Evolutionary conservation across 92 coral and sea anemone genomes (phyloP).

Genomic region (Bergia puertoricense): DNA sequence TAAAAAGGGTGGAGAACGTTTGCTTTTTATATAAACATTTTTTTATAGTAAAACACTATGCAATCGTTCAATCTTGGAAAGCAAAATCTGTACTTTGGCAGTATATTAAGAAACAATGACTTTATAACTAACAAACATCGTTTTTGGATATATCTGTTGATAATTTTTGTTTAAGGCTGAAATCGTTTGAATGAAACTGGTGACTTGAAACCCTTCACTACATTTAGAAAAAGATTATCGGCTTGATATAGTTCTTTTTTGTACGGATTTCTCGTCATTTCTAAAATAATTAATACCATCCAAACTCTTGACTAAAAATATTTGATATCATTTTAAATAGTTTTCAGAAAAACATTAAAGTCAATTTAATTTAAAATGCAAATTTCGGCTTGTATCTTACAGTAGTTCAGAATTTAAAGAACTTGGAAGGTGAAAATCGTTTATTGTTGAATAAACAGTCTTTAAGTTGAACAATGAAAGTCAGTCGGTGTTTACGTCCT

Average conservation of each 20-base stretch:
- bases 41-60: too few species aligned
- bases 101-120: background rate
- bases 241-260: too few species aligned
- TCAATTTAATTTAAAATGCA: background rate
- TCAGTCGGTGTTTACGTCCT: background rate
- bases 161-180: too few species aligned
- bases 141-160: background rate
- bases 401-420: background rate
- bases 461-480: too few species aligned
- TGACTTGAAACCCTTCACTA: background rate
- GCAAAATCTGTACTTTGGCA: background rate
- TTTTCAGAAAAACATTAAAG: background rate
- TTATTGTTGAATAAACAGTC: background rate
- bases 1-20: background rate
- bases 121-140: background rate
- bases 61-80: too few species aligned
- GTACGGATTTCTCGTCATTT: background rate
- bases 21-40: background rate
- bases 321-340: background rate
- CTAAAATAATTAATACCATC: too few species aligned
- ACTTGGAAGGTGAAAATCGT: background rate
- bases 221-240: background rate
- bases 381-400: background rate
- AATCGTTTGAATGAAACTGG: background rate
- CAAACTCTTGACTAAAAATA: background rate